These are phyloP conservation scores for Mellilla xanthometata DNA, from an alignment of 2,888 invertebrate genomes.

Conservation along the genomic window DNA sequence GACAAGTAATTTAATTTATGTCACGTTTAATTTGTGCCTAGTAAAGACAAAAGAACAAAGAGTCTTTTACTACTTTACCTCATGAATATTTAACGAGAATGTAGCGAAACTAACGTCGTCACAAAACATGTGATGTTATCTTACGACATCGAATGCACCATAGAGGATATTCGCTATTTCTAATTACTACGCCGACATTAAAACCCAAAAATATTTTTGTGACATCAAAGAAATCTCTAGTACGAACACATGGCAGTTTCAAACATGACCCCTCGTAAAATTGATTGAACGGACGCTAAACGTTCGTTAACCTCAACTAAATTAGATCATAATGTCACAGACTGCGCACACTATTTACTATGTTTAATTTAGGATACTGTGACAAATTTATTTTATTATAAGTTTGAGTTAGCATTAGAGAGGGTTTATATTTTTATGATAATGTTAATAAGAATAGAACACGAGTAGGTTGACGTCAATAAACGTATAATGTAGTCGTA, in stretches of 20 bases:
- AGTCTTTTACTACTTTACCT: background rate
- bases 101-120: constrained; percentile 2
- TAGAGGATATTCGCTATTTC: background rate
- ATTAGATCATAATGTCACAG: constrained; percentile 16
- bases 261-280: constrained; percentile 17
- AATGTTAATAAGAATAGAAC: background rate
- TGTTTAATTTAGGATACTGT: constrained; percentile 14
- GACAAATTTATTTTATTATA: too few relatives aligned
- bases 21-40: too few relatives aligned
- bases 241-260: constrained; percentile 9
- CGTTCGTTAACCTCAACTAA: constrained; percentile 15
- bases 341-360: constrained; percentile 7
- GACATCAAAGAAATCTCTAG: constrained; percentile 7
- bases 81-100: constrained; percentile 1
- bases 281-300: constrained; percentile 4
- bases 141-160: constrained; percentile 1
- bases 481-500: constrained; percentile 11
- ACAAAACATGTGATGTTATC: constrained; percentile 6
- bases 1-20: too few relatives aligned
- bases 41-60: too few relatives aligned
- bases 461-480: constrained; percentile 13
- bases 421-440: constrained; percentile 5
- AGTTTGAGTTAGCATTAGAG: constrained; percentile 13
- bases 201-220: constrained; percentile 5
- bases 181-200: constrained; percentile 2